Evolutionary conservation across 2,888 invertebrate species (phyloP).

Genomic region (Boloria euphrosyne): DNA sequence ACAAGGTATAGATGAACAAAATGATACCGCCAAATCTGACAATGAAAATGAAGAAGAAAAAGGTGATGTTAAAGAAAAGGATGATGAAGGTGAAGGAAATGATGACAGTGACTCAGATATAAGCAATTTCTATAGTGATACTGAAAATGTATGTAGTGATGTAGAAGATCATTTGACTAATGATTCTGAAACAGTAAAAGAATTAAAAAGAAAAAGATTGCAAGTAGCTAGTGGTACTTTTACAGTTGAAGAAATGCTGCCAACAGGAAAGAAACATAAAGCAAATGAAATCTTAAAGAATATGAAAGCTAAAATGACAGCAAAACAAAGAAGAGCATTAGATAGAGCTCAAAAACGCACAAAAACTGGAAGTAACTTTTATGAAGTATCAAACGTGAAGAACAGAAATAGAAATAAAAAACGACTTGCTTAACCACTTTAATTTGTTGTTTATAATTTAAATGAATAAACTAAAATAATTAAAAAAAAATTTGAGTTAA

Average conservation of each 20-base stretch:
- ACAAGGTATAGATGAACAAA: slow-evolving; percentile 71
- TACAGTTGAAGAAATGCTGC: slow-evolving; percentile 77
- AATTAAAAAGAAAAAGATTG: slow-evolving; percentile 71
- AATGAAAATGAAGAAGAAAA: slow-evolving; percentile 40
- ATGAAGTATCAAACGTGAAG: slow-evolving; percentile 94
- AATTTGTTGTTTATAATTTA: slow-evolving; percentile 14
- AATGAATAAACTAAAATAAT: neutral
- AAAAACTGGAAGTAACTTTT: slow-evolving; percentile 94
- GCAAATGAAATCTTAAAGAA: slow-evolving; percentile 41
- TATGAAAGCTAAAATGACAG: slow-evolving; percentile 83
- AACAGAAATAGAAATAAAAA: slow-evolving; percentile 91
- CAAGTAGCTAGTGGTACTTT: slow-evolving; percentile 81
- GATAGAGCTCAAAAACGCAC: slow-evolving; percentile 89
- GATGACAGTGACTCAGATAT: slow-evolving; percentile 83
- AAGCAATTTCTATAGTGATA: slow-evolving; percentile 86
- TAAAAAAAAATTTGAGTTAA: too few relatives aligned
- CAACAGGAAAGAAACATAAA: slow-evolving; percentile 64
- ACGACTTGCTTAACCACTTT: slow-evolving; percentile 49
- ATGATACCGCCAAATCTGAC: slow-evolving; percentile 53
- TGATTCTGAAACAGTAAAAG: slow-evolving; percentile 71
- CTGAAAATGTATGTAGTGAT: slow-evolving; percentile 82
- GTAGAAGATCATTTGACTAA: slow-evolving; percentile 76
- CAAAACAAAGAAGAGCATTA: slow-evolving; percentile 88
- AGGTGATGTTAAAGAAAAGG: slow-evolving; percentile 47
- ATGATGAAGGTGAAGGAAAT: slow-evolving; percentile 39